Evolutionary conservation across 1,140 invertebrate genomes (phyloP).

Genomic region (Aphidius ervi): DNA sequence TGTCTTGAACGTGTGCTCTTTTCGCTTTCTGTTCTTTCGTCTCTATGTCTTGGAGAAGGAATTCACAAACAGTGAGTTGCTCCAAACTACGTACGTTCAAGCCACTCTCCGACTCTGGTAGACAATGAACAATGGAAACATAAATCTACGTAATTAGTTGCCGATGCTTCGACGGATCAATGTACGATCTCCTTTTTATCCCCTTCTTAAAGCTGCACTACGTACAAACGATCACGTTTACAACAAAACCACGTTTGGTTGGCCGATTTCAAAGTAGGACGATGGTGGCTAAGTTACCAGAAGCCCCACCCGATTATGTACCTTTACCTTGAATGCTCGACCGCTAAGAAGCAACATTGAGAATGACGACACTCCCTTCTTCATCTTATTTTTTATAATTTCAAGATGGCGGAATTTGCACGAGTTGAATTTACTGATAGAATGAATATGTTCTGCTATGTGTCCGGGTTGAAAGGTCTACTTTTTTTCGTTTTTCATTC

Average conservation of each 20-base stretch:
- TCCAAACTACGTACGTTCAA: background rate
- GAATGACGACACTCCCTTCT: constrained; percentile 31
- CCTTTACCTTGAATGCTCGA: constrained; percentile 4
- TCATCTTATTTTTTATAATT: constrained; percentile 10
- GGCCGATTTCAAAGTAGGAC: constrained; percentile 46
- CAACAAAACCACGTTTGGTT: constrained; percentile 38
- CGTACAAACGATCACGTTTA: constrained; percentile 44
- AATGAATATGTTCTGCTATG: background rate
- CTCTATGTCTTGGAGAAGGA: constrained; percentile 24
- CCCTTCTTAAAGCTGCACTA: constrained; percentile 29
- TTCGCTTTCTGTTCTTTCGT: constrained; percentile 14
- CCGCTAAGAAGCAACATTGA: constrained; percentile 6
- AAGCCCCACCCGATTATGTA: constrained; percentile 41
- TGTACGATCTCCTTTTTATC: constrained; percentile 50
- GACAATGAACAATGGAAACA: constrained; percentile 64
- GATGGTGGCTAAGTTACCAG: constrained; percentile 38
- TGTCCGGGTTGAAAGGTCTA: constrained; percentile 21
- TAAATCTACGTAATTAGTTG: constrained; percentile 67
- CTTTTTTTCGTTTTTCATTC: constrained; percentile 5
- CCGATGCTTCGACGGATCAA: constrained; percentile 53
- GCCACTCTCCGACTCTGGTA: constrained; percentile 20
- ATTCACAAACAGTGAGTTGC: constrained; percentile 8
- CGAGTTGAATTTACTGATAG: background rate
- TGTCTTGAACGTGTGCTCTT: constrained; percentile 21
- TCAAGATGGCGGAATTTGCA: constrained; percentile 19